A percentile compares a stretch with the other conserved stretches of the same genome.
Conservation (phyloP, 2,888 invertebrate genomes). For the Amitus sp. region DNA sequence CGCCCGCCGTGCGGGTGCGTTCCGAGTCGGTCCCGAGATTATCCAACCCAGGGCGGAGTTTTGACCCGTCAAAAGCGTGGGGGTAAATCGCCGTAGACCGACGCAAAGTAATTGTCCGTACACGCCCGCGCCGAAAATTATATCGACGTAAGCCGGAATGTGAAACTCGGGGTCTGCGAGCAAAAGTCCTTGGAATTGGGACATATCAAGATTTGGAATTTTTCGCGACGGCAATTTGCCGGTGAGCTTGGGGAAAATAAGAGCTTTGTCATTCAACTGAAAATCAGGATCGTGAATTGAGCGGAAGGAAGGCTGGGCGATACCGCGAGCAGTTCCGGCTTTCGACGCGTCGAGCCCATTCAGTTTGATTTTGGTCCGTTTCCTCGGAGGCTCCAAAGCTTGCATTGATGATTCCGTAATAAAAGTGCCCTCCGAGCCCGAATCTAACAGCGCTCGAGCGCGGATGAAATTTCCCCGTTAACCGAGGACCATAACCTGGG, state of each 20-base stretch:
- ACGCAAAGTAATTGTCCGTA: neutral
- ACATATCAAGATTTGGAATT: neutral
- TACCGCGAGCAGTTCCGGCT: neutral
- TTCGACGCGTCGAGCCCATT: neutral
- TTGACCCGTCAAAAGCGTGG: neutral
- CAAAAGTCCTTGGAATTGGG: neutral
- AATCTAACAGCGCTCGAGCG: slow-evolving; percentile 20
- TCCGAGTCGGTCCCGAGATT: neutral
- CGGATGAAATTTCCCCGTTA: neutral
- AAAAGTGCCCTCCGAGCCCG: slow-evolving; percentile 18
- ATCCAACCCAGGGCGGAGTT: neutral
- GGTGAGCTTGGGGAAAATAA: neutral
- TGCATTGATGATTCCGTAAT: slow-evolving; percentile 15
- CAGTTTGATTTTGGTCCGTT: neutral
- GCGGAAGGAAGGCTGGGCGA: neutral
- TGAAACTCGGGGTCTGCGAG: neutral
- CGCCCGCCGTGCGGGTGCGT: neutral
- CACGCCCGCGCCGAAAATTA: neutral
- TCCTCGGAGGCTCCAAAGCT: neutral
- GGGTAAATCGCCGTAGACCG: neutral
- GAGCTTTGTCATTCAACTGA: neutral
- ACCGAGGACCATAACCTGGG: slow-evolving; percentile 8
- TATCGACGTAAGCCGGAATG: neutral
- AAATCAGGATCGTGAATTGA: neutral
- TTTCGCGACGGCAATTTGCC: neutral